phyloP scores from a whole-genome alignment of 2,113 vertebrate genomes.

The Mus pahari region DNA sequence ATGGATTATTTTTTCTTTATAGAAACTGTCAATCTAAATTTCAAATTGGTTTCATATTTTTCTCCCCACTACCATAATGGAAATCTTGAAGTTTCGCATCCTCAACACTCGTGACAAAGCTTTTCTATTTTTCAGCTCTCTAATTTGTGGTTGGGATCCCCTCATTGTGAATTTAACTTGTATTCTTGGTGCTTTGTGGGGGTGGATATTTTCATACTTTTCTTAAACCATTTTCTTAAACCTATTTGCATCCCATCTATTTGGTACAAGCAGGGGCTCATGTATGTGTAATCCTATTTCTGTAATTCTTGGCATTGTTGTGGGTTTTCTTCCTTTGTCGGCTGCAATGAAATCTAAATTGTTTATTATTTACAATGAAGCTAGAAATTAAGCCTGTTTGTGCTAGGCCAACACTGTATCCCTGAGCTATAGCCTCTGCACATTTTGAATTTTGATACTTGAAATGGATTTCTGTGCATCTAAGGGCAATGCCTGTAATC shows the following conservation, averaged over 20 bases:
- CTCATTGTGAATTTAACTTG: constrained; percentile 14
- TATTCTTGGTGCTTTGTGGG: neutral
- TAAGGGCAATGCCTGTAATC: neutral
- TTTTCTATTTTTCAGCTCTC: constrained; percentile 9
- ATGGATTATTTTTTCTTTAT: neutral
- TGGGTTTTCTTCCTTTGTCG: neutral
- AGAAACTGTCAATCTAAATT: neutral
- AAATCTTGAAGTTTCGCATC: neutral
- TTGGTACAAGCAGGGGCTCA: neutral
- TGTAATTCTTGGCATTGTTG: neutral
- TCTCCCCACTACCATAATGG: neutral
- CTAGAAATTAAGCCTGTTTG: neutral
- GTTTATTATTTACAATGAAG: neutral
- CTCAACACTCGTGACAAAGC: neutral
- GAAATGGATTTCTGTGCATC: neutral
- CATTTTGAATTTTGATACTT: constrained; percentile 7
- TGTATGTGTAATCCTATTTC: constrained; percentile 11
- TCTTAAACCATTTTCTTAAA: neutral
- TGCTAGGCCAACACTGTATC: neutral
- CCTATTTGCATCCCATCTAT: neutral
- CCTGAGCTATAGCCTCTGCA: neutral
- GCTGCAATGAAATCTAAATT: neutral
- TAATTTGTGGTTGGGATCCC: neutral
- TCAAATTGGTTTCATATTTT: neutral
- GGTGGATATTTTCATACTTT: neutral